phyloP scores from a whole-genome alignment of 2,888 invertebrate species.

The Lasioglossum zephyrum region DNA sequence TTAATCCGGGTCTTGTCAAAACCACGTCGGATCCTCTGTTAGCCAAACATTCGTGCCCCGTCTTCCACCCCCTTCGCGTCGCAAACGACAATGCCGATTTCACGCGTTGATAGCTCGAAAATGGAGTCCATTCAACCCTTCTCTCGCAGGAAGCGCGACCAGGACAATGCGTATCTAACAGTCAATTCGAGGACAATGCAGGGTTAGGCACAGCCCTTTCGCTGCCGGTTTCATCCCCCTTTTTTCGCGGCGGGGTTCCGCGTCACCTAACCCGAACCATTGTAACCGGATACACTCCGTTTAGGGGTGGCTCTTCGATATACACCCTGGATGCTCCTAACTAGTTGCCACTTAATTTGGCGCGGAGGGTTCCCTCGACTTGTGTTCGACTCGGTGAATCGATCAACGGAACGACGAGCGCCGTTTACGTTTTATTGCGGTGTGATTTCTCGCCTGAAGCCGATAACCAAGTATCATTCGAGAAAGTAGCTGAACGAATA shows the following conservation, averaged over 20 bases:
- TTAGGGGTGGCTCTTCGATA: slow-evolving; percentile 72
- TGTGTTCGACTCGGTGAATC: slow-evolving; percentile 41
- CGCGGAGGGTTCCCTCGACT: slow-evolving; percentile 56
- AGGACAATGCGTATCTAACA: slow-evolving; percentile 71
- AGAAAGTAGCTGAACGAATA: background rate
- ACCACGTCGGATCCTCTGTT: slow-evolving; percentile 74
- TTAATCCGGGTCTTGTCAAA: slow-evolving; percentile 81
- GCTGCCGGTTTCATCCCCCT: slow-evolving; percentile 30
- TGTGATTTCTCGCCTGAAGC: slow-evolving; percentile 1
- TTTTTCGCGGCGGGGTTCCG: slow-evolving; percentile 46
- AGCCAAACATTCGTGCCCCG: slow-evolving; percentile 69
- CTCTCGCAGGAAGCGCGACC: slow-evolving; percentile 46
- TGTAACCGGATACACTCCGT: slow-evolving; percentile 79
- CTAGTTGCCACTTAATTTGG: slow-evolving; percentile 84
- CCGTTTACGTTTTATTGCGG: slow-evolving; percentile 30
- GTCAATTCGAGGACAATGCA: slow-evolving; percentile 80
- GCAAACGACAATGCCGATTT: slow-evolving; percentile 78
- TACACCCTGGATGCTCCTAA: slow-evolving; percentile 72
- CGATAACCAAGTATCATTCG: too few species aligned
- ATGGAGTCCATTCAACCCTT: slow-evolving; percentile 74
- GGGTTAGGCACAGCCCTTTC: slow-evolving; percentile 27
- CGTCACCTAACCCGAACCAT: slow-evolving; percentile 68
- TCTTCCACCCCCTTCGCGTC: slow-evolving; percentile 28
- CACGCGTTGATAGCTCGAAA: slow-evolving; percentile 79
- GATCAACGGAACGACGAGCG: slow-evolving; percentile 45